phyloP scores from a whole-genome alignment of 1,140 invertebrate genomes.

The Frieseomelitta varia region DNA sequence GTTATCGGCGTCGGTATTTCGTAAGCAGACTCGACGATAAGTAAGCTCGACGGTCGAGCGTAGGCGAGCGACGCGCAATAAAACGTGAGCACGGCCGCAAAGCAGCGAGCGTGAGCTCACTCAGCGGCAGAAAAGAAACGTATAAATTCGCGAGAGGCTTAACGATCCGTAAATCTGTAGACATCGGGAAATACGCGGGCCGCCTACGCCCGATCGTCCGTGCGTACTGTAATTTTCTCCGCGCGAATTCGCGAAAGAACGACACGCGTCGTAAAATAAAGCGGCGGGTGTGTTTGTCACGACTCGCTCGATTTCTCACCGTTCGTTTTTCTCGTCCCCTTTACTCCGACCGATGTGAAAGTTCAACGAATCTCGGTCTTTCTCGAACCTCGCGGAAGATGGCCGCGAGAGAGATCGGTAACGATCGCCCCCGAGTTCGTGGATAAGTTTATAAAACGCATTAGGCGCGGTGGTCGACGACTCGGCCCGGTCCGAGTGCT shows the following conservation, averaged over 20 bases:
- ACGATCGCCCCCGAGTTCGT: neutral
- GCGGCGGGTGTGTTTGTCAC: constrained; percentile 21
- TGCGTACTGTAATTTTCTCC: constrained; percentile 51
- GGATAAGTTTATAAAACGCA: constrained; percentile 32
- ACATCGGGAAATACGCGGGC: constrained; percentile 56
- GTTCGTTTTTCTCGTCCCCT: neutral
- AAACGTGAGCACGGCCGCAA: constrained; percentile 36
- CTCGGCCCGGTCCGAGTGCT: constrained; percentile 2
- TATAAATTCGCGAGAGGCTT: constrained; percentile 59
- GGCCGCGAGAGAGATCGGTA: neutral
- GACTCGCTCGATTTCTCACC: neutral
- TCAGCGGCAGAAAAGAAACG: constrained; percentile 19
- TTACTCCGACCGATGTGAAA: too few relatives aligned
- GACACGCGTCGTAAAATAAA: constrained; percentile 53
- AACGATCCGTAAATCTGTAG: constrained; percentile 64
- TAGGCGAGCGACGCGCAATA: constrained; percentile 53
- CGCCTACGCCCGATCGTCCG: constrained; percentile 39
- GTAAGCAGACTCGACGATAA: neutral
- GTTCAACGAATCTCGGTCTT: neutral
- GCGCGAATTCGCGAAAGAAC: neutral
- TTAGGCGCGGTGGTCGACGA: neutral
- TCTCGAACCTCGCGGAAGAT: too few relatives aligned
- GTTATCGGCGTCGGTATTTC: too few relatives aligned
- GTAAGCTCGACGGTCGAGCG: neutral
- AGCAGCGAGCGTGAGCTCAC: constrained; percentile 15